Base-by-base conservation (phyloP, 2,113 vertebrate genomes). In the Chelonoidis abingdonii region DNA sequence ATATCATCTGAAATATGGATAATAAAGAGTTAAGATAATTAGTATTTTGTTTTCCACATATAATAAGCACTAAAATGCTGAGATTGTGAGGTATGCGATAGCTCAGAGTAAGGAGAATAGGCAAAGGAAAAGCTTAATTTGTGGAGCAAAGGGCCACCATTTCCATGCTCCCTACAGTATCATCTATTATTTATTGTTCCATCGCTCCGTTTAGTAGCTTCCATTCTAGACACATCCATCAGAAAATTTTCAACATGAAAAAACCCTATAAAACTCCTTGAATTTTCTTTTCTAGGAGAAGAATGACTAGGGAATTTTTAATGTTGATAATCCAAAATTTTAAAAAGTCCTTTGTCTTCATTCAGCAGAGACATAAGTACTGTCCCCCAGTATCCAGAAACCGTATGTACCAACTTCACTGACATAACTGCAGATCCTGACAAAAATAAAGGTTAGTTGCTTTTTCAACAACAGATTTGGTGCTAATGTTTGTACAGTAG, bases 401-500 rank as follows among this genome's bases (percentile, higher is more conserved):
- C 95, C 31, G 98, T 99, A 38, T 97, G 97, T 72, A 98, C 98
- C 41, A 98, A 92, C 97, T 99, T 99, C 91, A 98, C 99, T 86
- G 98, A 99, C 1, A 97, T 99, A 59, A 97, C 99, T 89, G 96
- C 98, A 83, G 98, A 98, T 93, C 94, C 98, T 78, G 99, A 99
- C 49, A 98, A 99, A 93, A 99, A 97, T 85, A 98, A 98, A 97
- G 99, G 99, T 99, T 92, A 98, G 98, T 94, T 24, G 2, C 4
- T 2, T 72, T 27, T 25, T 29, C 65, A 79, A 80, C 19, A 92
- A 62, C 49, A 89, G 25, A 0, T 41, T 88, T 87, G 41, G 49
- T 10, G 6, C 24, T 79, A 5, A 59, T 82, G 38, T 16, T 84
- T 41, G 16, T 41, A 38, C 62, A 49, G 47, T 47, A 75, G 13